A percentile compares a stretch with the other conserved stretches of the same genome.
These are phyloP conservation scores for Eumerus sabulonum DNA, from an alignment of 2,888 invertebrate species.

Conservation along the genomic window DNA sequence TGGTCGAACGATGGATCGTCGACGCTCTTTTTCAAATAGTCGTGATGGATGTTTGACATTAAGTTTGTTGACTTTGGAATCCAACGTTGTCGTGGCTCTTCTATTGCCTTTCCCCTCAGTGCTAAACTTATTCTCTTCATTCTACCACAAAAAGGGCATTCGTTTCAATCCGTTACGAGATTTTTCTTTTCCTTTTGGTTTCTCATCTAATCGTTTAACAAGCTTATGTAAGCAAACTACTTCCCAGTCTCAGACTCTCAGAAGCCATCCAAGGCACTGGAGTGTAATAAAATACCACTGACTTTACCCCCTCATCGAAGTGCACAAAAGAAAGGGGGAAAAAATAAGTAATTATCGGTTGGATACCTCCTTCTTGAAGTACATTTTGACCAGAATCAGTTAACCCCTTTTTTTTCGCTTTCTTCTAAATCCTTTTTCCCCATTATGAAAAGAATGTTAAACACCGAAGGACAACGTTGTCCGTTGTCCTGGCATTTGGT, in stretches of 20 bases:
- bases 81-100: too few relatives aligned
- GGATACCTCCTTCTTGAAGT: slow-evolving; percentile 23
- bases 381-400: slow-evolving; percentile 37
- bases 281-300: slow-evolving; percentile 46
- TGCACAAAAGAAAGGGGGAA: too few relatives aligned
- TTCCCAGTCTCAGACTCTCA: too few relatives aligned
- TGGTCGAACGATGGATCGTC: too few relatives aligned
- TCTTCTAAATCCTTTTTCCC: neutral
- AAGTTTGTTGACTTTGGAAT: too few relatives aligned
- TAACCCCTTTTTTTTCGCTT: slow-evolving; percentile 32
- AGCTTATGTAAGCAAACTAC: slow-evolving; percentile 25
- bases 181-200: neutral
- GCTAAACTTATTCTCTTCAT: too few relatives aligned
- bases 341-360: neutral
- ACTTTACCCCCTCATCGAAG: neutral
- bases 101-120: too few relatives aligned
- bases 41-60: too few relatives aligned
- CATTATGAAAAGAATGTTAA: slow-evolving; percentile 24
- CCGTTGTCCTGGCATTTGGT: slow-evolving; percentile 46
- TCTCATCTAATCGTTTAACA: slow-evolving; percentile 34
- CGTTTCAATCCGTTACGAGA: too few relatives aligned
- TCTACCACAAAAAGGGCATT: too few relatives aligned
- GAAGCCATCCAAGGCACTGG: slow-evolving; percentile 47
- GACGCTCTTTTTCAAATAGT: too few relatives aligned
- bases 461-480: slow-evolving; percentile 40